Evolutionary conservation across 2,888 invertebrate genomes (phyloP).

Genomic region (Heliconius ismenius): DNA sequence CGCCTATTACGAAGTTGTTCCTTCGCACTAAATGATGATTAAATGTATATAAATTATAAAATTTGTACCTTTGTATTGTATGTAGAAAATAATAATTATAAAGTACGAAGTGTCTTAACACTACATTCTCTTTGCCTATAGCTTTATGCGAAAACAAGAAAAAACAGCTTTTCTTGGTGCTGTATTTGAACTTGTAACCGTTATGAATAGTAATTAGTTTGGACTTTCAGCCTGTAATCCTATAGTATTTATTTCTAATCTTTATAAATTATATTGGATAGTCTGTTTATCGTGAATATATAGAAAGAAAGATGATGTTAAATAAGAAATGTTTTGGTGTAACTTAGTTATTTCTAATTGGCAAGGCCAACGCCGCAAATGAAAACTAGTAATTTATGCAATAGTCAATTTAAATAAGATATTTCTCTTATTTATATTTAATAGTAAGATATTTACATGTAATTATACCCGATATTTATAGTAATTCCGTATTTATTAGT

Average conservation of each 20-base stretch:
- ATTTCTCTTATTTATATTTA: not conserved
- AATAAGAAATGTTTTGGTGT: too few relatives aligned
- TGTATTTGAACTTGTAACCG: not conserved
- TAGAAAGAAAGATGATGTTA: too few relatives aligned
- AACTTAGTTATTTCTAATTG: not conserved
- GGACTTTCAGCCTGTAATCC: not conserved
- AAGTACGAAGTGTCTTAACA: not conserved
- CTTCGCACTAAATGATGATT: slow-evolving; percentile 7
- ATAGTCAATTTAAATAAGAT: not conserved
- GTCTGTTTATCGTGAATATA: too few relatives aligned
- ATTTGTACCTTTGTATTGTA: not conserved
- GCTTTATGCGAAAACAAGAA: not conserved
- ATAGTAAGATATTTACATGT: not conserved
- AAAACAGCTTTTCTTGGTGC: not conserved
- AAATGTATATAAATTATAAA: not conserved
- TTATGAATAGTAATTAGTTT: not conserved
- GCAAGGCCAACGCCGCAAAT: not conserved
- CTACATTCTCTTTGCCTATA: not conserved
- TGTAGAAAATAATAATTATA: too few relatives aligned
- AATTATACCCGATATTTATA: not conserved
- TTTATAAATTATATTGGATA: too few relatives aligned
- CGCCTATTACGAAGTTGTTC: slow-evolving; percentile 14
- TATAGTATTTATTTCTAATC: not conserved
- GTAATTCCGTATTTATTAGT: not conserved
- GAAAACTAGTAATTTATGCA: not conserved